phyloP scores from a whole-genome alignment of 2,113 vertebrate species.

The Cyprinodon brontotheroides region DNA sequence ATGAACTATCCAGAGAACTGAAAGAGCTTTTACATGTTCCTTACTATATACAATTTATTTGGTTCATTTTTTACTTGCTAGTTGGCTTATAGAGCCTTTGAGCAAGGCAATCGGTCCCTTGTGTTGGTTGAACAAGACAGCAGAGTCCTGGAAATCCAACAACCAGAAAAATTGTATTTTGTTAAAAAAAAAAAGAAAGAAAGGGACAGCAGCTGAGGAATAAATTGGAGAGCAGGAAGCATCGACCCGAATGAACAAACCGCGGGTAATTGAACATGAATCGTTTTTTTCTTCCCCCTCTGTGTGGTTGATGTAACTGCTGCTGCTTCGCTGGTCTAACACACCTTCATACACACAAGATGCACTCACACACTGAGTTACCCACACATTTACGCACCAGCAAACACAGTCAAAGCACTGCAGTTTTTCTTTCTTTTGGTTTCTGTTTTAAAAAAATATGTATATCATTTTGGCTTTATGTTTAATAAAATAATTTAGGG shows the following conservation, averaged over 20 bases:
- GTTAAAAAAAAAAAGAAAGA: neutral
- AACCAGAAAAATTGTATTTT: neutral
- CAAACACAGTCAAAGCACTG: slow-evolving; percentile 10
- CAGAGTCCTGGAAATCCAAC: neutral
- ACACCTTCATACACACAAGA: neutral
- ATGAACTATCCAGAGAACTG: slow-evolving; percentile 30
- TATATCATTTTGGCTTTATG: neutral
- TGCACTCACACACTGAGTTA: neutral
- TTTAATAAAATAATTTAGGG: neutral
- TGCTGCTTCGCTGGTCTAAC: neutral
- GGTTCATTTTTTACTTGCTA: neutral
- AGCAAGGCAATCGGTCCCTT: neutral
- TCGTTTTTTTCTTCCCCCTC: slow-evolving; percentile 15
- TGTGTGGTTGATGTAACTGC: slow-evolving; percentile 18
- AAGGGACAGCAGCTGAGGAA: slow-evolving; percentile 17
- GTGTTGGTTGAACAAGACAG: neutral
- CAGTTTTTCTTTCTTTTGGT: neutral
- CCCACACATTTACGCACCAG: slow-evolving; percentile 13
- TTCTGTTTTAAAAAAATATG: neutral
- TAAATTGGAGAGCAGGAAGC: slow-evolving; percentile 3
- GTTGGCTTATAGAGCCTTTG: neutral
- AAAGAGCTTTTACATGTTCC: slow-evolving; percentile 37
- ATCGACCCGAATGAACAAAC: slow-evolving; percentile 18
- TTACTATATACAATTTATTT: neutral
- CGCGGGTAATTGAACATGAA: slow-evolving; percentile 49